Conservation (phyloP, 2,888 invertebrate genomes). For the Keiferia lycopersicella region DNA sequence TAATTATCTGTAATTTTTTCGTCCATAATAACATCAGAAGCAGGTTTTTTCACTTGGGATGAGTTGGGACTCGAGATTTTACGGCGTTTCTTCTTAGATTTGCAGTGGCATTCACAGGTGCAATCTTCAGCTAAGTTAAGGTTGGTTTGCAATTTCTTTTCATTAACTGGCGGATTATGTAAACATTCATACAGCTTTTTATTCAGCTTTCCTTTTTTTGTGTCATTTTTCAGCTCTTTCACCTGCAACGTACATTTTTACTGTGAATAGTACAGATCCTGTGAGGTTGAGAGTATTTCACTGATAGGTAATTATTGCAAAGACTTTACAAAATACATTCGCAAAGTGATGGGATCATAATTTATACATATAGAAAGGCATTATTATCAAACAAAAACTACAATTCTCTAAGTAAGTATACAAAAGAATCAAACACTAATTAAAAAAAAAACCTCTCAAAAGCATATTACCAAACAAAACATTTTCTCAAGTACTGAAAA, state of each 20-base stretch:
- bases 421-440: too few relatives aligned
- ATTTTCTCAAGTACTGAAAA: too few relatives aligned
- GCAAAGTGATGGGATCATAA: too few relatives aligned
- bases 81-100: constrained; percentile 52
- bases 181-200: constrained; percentile 63
- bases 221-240: constrained; percentile 64
- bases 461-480: too few relatives aligned
- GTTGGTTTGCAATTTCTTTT: constrained; percentile 60
- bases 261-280: not conserved
- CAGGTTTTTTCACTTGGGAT: not conserved
- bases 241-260: constrained; percentile 45
- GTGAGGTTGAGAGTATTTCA: too few relatives aligned
- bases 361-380: too few relatives aligned
- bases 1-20: not conserved
- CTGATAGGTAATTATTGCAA: too few relatives aligned
- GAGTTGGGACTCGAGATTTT: constrained; percentile 32
- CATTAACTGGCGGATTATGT: constrained; percentile 55
- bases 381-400: too few relatives aligned
- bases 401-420: too few relatives aligned
- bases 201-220: constrained; percentile 60
- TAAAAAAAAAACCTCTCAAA: too few relatives aligned
- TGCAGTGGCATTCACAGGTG: constrained; percentile 59
- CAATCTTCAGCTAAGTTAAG: constrained; percentile 42
- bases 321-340: too few relatives aligned
- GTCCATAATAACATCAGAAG: not conserved